Evolutionary conservation across 2,888 invertebrate species (phyloP).

Genomic region (Trichacis sp.): DNA sequence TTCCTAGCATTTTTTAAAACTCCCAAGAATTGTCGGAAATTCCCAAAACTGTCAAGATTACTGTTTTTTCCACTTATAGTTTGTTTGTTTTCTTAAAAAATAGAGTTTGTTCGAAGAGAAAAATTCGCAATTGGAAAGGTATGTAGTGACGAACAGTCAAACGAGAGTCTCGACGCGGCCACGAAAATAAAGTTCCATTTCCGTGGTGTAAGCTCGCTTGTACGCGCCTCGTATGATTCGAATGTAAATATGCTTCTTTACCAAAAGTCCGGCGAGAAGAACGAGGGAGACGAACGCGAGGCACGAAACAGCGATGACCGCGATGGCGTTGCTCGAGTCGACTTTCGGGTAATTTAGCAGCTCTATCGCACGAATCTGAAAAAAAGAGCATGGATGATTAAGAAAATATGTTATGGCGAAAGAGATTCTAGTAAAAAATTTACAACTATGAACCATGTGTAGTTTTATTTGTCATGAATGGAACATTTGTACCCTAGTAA

Average conservation of each 20-base stretch:
- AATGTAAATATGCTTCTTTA: conserved; percentile 66
- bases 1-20: too few relatives aligned
- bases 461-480: too few relatives aligned
- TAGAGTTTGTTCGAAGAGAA: too few relatives aligned
- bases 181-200: conserved; percentile 43
- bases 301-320: conserved; percentile 84
- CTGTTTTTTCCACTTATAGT: too few relatives aligned
- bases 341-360: conserved; percentile 54
- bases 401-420: not conserved
- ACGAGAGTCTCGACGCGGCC: conserved; percentile 38
- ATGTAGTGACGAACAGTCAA: conserved; percentile 4
- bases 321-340: conserved; percentile 73
- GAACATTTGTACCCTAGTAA: too few relatives aligned
- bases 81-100: too few relatives aligned
- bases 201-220: conserved; percentile 37
- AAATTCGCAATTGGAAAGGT: too few relatives aligned
- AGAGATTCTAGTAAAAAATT: too few relatives aligned
- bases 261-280: conserved; percentile 81
- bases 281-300: conserved; percentile 84
- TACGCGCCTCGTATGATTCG: conserved; percentile 39
- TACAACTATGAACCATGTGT: too few relatives aligned
- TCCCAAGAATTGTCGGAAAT: too few relatives aligned
- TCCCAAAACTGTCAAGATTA: too few relatives aligned
- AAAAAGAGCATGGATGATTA: conserved; percentile 27
- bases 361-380: conserved; percentile 60